phyloP scores from a whole-genome alignment of 2,113 vertebrate genomes.

The Paradisaea rubra region DNA sequence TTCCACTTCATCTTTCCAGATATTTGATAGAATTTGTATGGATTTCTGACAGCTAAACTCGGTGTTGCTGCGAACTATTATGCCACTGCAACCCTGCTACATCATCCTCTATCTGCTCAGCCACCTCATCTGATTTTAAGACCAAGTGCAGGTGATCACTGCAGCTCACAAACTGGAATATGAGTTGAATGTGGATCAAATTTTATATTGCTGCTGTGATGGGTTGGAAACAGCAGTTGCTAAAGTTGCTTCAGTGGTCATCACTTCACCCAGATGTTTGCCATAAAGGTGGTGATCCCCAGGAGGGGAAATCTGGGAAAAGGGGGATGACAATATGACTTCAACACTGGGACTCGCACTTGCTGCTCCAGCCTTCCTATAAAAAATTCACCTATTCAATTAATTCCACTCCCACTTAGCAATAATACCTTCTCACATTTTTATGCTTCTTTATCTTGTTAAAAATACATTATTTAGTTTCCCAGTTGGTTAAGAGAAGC shows the following conservation, averaged over 20 bases:
- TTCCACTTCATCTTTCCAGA: background rate
- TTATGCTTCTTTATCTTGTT: background rate
- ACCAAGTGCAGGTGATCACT: background rate
- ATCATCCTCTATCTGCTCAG: background rate
- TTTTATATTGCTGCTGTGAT: background rate
- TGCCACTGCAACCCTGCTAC: background rate
- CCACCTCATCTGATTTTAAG: background rate
- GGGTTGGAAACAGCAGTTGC: background rate
- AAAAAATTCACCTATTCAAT: background rate
- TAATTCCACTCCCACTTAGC: background rate
- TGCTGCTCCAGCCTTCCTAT: background rate
- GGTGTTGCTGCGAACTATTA: background rate
- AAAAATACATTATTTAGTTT: background rate
- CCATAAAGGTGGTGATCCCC: background rate
- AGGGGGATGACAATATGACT: accelerated
- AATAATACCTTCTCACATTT: background rate
- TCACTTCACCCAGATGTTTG: background rate
- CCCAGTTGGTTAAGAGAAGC: background rate
- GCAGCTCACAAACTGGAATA: background rate
- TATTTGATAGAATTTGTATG: background rate
- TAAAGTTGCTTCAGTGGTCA: background rate
- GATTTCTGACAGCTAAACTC: background rate
- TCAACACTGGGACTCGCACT: background rate
- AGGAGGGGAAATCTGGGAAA: background rate
- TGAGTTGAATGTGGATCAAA: background rate